phyloP scores from a whole-genome alignment of 2,797 vertebrate species.

The Orestias chungarensis region DNA sequence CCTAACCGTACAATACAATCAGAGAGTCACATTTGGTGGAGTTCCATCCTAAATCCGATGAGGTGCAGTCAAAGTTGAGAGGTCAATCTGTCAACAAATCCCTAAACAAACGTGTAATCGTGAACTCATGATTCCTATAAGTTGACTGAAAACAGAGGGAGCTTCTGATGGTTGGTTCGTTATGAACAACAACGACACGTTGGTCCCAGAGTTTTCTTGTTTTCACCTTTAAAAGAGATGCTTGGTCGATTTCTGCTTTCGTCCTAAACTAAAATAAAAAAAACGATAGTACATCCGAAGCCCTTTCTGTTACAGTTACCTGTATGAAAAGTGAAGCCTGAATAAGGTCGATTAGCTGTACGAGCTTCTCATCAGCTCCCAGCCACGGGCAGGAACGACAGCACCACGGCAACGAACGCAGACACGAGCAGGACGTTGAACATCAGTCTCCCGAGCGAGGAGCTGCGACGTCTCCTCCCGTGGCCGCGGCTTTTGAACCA shows the following conservation, averaged over 20 bases:
- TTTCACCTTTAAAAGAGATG: background rate
- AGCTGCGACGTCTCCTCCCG: conserved; percentile 64
- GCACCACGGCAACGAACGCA: conserved; percentile 66
- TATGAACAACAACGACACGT: background rate
- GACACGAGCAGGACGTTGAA: conserved; percentile 73
- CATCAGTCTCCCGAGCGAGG: conserved; percentile 47
- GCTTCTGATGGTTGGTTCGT: conserved; percentile 7
- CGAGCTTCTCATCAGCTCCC: conserved; percentile 39
- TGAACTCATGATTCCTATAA: background rate
- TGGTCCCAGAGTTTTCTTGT: background rate
- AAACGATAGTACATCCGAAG: background rate
- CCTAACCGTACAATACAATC: background rate
- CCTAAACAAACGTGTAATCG: background rate
- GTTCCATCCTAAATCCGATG: background rate
- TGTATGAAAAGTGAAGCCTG: background rate
- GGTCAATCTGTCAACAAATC: background rate
- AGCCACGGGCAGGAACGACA: conserved; percentile 82
- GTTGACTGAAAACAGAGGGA: background rate
- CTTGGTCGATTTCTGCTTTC: background rate
- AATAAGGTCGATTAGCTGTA: background rate
- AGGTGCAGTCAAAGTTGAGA: background rate
- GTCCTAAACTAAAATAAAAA: background rate
- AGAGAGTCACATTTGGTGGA: background rate
- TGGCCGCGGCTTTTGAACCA: conserved; percentile 89
- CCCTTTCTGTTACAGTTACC: background rate